phyloP scores from a whole-genome alignment of 2,888 invertebrate species.

The Gastracanthus pulcherrimus region DNA sequence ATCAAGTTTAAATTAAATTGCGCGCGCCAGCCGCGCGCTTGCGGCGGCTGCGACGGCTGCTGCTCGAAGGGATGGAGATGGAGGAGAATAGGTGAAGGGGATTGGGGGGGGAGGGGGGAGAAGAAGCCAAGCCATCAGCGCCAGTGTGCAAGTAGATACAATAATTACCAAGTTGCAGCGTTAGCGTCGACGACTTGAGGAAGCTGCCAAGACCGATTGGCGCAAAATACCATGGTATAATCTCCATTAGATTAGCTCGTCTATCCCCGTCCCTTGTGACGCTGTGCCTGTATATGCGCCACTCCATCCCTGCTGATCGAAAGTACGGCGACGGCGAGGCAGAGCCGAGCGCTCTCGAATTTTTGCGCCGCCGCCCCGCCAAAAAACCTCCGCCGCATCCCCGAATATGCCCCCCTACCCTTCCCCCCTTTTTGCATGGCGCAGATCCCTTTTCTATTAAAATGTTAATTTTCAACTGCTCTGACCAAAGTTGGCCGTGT shows the following conservation, averaged over 20 bases:
- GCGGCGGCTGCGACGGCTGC: neutral
- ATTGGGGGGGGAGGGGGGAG: neutral
- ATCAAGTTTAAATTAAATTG: slow-evolving; percentile 67
- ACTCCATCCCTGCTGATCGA: too few relatives aligned
- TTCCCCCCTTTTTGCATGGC: too few relatives aligned
- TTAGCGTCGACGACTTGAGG: slow-evolving; percentile 52
- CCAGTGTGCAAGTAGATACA: too few relatives aligned
- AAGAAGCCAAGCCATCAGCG: too few relatives aligned
- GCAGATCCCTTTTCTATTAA: slow-evolving; percentile 46
- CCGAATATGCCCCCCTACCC: too few relatives aligned
- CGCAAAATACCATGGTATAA: slow-evolving; percentile 59
- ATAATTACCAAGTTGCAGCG: slow-evolving; percentile 69
- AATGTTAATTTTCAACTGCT: slow-evolving; percentile 39
- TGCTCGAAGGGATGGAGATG: neutral
- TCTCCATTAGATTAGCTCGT: slow-evolving; percentile 60
- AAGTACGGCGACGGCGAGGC: too few relatives aligned
- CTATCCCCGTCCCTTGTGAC: neutral
- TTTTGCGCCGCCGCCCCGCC: too few relatives aligned
- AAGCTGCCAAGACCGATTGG: slow-evolving; percentile 63
- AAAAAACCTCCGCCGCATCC: too few relatives aligned
- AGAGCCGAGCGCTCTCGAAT: too few relatives aligned
- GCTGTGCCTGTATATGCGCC: neutral
- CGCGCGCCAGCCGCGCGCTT: slow-evolving; percentile 31
- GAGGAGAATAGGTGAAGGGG: neutral
- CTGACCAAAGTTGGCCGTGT: slow-evolving; percentile 2